phyloP scores from a whole-genome alignment of 1,140 invertebrate genomes.

The Camponotus floridanus region DNA sequence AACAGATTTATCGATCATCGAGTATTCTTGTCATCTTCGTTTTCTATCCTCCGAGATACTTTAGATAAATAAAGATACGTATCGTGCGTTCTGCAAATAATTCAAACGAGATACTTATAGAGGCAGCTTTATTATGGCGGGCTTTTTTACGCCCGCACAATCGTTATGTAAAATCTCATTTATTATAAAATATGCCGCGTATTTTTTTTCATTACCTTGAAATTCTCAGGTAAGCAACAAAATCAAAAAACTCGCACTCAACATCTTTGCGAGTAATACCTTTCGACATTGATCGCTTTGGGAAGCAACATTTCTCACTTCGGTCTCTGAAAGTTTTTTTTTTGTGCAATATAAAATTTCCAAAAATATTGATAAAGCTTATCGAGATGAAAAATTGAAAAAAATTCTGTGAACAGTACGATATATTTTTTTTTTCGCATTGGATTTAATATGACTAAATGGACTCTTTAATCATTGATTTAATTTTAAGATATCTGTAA shows the following conservation, averaged over 20 bases:
- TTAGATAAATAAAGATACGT: neutral
- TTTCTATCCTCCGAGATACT: no score
- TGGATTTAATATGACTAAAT: neutral
- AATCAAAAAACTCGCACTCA: constrained; percentile 8
- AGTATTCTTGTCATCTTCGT: neutral
- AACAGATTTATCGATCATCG: neutral
- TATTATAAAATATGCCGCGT: neutral
- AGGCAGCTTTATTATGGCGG: neutral
- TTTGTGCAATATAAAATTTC: neutral
- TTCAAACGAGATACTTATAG: constrained; percentile 23
- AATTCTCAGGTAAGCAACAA: constrained; percentile 1
- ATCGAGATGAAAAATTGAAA: neutral
- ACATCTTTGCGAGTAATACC: neutral
- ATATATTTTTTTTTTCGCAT: neutral
- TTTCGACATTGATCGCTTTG: neutral
- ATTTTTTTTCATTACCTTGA: neutral
- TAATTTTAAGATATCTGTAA: neutral
- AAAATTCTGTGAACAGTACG: neutral
- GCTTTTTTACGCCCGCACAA: neutral
- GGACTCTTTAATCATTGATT: neutral
- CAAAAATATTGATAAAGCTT: neutral
- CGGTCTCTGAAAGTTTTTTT: constrained; percentile 28
- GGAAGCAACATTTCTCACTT: constrained; percentile 20
- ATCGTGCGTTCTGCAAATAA: neutral
- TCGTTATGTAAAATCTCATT: neutral